These are phyloP conservation scores for Leptopilina boulardi DNA, from an alignment of 1,140 invertebrate species.

Conservation along the genomic window DNA sequence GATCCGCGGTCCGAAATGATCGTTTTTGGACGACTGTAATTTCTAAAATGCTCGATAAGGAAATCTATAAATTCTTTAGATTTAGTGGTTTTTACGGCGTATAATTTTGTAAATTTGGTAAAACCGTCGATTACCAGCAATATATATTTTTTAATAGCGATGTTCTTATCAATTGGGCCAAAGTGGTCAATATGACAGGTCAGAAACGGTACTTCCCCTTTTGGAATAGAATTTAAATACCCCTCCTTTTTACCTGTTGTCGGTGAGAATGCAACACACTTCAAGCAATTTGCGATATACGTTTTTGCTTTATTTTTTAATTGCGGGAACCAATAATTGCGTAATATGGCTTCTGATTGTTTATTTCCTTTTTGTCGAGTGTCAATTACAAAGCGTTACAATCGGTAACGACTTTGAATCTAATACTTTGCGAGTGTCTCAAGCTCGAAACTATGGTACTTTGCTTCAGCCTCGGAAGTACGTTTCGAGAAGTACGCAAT, in stretches of 20 bases:
- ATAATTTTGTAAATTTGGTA: constrained; percentile 43
- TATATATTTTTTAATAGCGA: constrained; percentile 43
- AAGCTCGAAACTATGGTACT: neutral
- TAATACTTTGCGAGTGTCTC: neutral
- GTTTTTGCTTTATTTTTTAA: neutral
- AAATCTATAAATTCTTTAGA: constrained; percentile 36
- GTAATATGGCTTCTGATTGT: neutral
- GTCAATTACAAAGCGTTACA: neutral
- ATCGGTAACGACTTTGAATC: neutral
- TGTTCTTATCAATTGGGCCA: constrained; percentile 48
- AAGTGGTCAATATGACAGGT: constrained; percentile 58
- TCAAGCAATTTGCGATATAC: neutral
- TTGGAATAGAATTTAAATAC: constrained; percentile 54
- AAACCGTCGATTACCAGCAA: constrained; percentile 49
- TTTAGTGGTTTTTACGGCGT: constrained; percentile 40
- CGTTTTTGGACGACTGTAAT: constrained; percentile 48
- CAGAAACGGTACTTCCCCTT: constrained; percentile 52
- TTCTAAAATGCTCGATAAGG: constrained; percentile 13
- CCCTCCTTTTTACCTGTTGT: constrained; percentile 38
- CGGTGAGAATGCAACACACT: neutral
- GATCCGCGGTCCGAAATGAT: constrained; percentile 58
- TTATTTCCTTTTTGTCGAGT: neutral
- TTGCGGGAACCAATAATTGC: neutral
- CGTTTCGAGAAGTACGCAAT: no score
- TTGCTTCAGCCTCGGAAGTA: neutral